Conservation (phyloP, 2,888 invertebrate species). For the Chalcosyrphus nemorum region DNA sequence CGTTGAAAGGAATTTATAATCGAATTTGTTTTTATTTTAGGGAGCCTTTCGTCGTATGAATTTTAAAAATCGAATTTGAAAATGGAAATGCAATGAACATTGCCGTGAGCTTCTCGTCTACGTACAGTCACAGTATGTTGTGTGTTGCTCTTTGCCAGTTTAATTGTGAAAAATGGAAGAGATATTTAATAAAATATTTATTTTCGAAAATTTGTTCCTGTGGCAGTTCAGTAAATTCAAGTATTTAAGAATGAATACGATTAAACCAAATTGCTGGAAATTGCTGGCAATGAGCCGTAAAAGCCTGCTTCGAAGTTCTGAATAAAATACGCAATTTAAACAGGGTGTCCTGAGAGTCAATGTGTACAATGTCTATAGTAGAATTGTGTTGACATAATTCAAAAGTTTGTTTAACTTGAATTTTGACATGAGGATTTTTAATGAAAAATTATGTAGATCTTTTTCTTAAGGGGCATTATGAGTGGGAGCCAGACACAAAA, state of each 20-base stretch:
- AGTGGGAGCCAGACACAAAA: too few species aligned
- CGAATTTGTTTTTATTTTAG: conserved; percentile 37
- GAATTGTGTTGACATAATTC: too few species aligned
- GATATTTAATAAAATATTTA: conserved; percentile 34
- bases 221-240: not conserved
- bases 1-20: conserved; percentile 43
- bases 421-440: too few species aligned
- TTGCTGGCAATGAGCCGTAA: conserved; percentile 14
- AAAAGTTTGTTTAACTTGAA: too few species aligned
- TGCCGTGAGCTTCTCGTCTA: conserved; percentile 9
- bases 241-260: not conserved
- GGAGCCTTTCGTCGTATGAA: conserved; percentile 25
- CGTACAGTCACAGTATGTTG: conserved; percentile 1
- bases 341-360: not conserved
- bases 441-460: too few species aligned
- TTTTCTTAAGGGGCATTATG: too few species aligned
- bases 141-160: conserved; percentile 9
- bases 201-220: not conserved
- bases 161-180: conserved; percentile 37
- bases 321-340: not conserved
- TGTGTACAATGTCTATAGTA: too few species aligned
- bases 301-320: not conserved
- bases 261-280: conserved; percentile 6
- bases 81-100: conserved; percentile 46
- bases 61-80: conserved; percentile 54